Evolutionary conservation across 2,113 vertebrate species (phyloP), one percentile per base, ranked within the genome.

Genomic region (Trematocara marginatum): DNA sequence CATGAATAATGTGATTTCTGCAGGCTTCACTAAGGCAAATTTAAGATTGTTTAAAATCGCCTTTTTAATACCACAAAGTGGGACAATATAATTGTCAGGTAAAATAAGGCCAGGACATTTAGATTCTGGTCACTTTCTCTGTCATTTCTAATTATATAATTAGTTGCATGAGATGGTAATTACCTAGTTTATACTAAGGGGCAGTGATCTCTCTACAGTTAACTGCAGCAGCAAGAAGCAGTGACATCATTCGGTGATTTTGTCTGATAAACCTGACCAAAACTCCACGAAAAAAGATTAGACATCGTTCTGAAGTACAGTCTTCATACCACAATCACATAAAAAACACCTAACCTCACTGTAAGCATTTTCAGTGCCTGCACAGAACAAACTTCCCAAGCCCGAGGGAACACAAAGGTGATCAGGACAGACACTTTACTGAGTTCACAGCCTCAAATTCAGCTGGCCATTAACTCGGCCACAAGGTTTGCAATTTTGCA

Each of bases 371-470:
- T 34, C 26, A 8, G 10, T 1, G 71, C 16, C 45, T 76, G 71
- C 6, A 1, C 45, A 34, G 26, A 76, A 12, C 1, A 1, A 49
- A 1, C 45, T 0, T 5, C 10, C 10, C 45, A 49, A 51, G 71
- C 26, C 10, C 4, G 45, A 51, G 69, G 15, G 69, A 31, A 11
- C 42, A 20, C n/a, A 66, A 66, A 40, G 10, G 18, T 40, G 61
- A 51, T 29, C 45, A 2, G 45, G 6, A 12, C 29, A 34, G 6
- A 0, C 15, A 0, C 0, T 40, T 56, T 0, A 26, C 9, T 13
- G 10, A 10, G 12, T 34, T 51, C 54, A 57, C 20, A 81, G 15
- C 10, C 38, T 76, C 69, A 82, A 84, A 83, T 64, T 71, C 35
- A 78, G 20, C 15, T 2, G 76, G 51, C 5, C 9, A 4, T 35